A percentile compares a stretch with the other conserved stretches of the same genome.
Conservation (phyloP, 2,888 invertebrate species). For the Drosophila gaucha region DNA sequence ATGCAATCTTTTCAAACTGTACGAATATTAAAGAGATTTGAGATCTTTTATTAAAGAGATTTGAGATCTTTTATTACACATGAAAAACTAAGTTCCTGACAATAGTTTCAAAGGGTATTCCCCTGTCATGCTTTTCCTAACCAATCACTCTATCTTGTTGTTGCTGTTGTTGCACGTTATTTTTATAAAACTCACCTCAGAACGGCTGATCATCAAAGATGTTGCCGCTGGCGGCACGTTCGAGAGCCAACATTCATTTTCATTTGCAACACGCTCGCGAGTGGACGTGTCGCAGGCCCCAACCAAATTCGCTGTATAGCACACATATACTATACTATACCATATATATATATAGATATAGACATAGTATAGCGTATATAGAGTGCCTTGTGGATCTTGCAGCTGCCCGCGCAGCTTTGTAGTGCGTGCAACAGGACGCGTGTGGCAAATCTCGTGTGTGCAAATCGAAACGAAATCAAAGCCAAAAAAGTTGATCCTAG, state of each 20-base stretch:
- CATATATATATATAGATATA: constrained; percentile 27
- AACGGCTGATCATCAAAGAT: constrained; percentile 78
- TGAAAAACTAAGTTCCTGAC: too few relatives aligned
- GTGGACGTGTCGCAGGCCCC: constrained; percentile 71
- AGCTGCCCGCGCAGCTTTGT: constrained; percentile 59
- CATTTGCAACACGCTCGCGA: constrained; percentile 79
- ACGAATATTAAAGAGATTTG: too few relatives aligned
- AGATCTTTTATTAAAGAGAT: too few relatives aligned
- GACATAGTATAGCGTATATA: constrained; percentile 26
- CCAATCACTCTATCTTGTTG: constrained; percentile 1
- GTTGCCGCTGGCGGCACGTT: constrained; percentile 24
- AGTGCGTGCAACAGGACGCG: constrained; percentile 48
- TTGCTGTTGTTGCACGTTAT: constrained; percentile 60
- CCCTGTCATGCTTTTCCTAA: neutral
- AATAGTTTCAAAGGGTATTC: neutral
- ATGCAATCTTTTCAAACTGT: too few relatives aligned
- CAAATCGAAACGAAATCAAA: neutral
- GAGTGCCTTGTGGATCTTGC: constrained; percentile 44
- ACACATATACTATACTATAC: constrained; percentile 41
- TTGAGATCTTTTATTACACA: too few relatives aligned
- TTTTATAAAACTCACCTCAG: constrained; percentile 80
- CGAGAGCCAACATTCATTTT: constrained; percentile 75
- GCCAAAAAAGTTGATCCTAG: neutral
- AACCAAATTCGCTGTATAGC: constrained; percentile 39
- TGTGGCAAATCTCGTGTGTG: neutral